A percentile compares a stretch with the other conserved stretches of the same genome.
Conservation (phyloP, 2,113 vertebrate species). For the Cromileptes altivelis region DNA sequence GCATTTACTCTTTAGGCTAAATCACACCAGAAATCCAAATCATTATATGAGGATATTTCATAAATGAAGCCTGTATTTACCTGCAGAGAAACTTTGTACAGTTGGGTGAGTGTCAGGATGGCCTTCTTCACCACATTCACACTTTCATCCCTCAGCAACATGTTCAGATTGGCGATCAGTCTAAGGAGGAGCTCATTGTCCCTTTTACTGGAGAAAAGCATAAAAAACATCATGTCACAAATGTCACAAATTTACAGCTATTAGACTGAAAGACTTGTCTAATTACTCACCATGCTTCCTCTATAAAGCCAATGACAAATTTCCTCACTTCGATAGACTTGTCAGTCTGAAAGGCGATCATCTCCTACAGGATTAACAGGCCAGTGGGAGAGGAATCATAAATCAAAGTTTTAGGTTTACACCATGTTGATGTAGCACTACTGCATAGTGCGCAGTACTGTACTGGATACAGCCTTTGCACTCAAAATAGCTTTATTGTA, state of each 20-base stretch:
- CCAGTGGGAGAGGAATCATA: background rate
- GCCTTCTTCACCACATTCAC: slow-evolving; percentile 97
- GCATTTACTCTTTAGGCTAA: background rate
- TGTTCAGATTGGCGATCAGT: slow-evolving; percentile 94
- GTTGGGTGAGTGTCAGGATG: slow-evolving; percentile 95
- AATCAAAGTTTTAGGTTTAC: background rate
- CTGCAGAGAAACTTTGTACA: slow-evolving; percentile 95
- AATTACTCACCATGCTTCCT: slow-evolving; percentile 92
- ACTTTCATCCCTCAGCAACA: slow-evolving; percentile 93
- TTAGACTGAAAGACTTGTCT: background rate
- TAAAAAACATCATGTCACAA: no score
- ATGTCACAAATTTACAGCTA: background rate
- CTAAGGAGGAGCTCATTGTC: slow-evolving; percentile 94
- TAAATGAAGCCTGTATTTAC: slow-evolving; percentile 62
- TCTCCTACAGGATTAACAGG: slow-evolving; percentile 84
- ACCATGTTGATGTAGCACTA: background rate
- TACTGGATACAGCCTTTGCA: background rate
- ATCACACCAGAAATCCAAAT: background rate
- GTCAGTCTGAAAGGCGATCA: slow-evolving; percentile 95
- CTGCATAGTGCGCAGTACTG: background rate
- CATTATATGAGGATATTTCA: background rate
- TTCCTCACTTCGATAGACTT: slow-evolving; percentile 94
- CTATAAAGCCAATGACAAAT: slow-evolving; percentile 96
- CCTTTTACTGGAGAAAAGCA: slow-evolving; percentile 86
- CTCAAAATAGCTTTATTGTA: background rate